A percentile compares a stretch with the other conserved stretches of the same genome.
phyloP scores from a whole-genome alignment of 2,113 vertebrate genomes.

The Dasyurus viverrinus region DNA sequence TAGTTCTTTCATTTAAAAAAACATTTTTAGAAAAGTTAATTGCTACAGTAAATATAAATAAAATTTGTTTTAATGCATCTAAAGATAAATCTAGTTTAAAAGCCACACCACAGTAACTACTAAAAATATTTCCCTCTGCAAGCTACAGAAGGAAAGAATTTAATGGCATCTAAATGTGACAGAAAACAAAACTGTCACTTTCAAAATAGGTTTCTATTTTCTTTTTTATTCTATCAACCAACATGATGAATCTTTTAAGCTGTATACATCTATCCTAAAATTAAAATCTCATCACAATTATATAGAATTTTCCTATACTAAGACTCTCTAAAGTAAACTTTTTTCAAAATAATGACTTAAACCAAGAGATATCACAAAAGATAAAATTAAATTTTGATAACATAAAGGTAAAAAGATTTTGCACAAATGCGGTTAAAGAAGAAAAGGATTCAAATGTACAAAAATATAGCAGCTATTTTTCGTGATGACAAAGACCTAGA shows the following conservation, averaged over 20 bases:
- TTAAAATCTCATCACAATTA: constrained; percentile 29
- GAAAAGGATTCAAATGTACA: not conserved
- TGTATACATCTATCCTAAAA: constrained; percentile 26
- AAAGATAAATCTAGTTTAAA: constrained; percentile 26
- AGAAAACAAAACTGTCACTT: not conserved
- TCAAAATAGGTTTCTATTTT: constrained; percentile 38
- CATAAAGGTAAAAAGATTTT: not conserved
- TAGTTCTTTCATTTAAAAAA: not conserved
- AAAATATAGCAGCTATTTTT: not conserved
- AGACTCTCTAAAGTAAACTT: constrained; percentile 27
- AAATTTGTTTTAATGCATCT: not conserved
- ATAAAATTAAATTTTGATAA: not conserved
- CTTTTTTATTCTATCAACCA: constrained; percentile 35
- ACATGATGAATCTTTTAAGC: constrained; percentile 23
- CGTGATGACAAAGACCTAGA: not conserved
- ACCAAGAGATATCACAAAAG: not conserved
- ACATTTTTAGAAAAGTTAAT: not conserved
- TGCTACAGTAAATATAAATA: not conserved
- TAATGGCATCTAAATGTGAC: constrained; percentile 39
- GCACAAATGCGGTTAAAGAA: not conserved
- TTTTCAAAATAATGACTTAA: constrained; percentile 47
- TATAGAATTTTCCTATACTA: constrained; percentile 38
- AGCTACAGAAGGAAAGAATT: constrained; percentile 23
- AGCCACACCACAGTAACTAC: not conserved
- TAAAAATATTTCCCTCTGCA: constrained; percentile 48